A percentile compares a stretch with the other conserved stretches of the same genome.
Evolutionary conservation across 2,113 vertebrate genomes (phyloP).

Genomic region (Scomber colias): DNA sequence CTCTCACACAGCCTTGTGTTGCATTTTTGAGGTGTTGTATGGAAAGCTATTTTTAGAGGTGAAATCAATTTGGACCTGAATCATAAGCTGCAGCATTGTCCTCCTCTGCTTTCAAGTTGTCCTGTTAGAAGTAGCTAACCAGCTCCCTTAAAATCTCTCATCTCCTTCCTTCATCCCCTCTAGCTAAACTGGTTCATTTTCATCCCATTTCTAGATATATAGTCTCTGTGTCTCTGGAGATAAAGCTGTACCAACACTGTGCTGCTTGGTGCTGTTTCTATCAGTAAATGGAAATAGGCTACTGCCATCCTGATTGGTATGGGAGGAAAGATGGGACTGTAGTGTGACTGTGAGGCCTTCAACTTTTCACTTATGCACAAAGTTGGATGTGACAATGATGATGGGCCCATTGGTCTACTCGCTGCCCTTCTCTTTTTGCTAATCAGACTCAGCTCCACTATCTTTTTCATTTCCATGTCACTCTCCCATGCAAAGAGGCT

Average conservation of each 20-base stretch:
- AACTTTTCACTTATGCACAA: constrained; percentile 1
- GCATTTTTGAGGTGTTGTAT: constrained; percentile 17
- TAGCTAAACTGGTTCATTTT: constrained; percentile 20
- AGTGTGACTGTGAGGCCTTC: not conserved
- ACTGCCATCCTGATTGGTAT: constrained; percentile 20
- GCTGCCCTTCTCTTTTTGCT: no score
- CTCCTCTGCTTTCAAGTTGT: constrained; percentile 14
- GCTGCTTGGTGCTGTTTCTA: constrained; percentile 26
- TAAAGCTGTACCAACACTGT: constrained; percentile 50
- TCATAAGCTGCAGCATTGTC: constrained; percentile 8
- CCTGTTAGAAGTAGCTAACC: not conserved
- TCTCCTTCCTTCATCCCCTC: constrained; percentile 22
- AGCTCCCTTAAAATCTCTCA: constrained; percentile 1
- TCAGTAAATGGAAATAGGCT: constrained; percentile 53
- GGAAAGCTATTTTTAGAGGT: constrained; percentile 26
- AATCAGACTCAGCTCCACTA: not conserved
- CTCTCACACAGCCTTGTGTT: constrained; percentile 9
- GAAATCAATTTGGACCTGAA: constrained; percentile 31
- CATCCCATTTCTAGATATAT: constrained; percentile 34
- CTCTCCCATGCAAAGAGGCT: not conserved
- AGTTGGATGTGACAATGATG: not conserved
- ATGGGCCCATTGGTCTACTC: not conserved
- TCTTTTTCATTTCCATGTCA: not conserved
- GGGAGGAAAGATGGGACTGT: constrained; percentile 15
- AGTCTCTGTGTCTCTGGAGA: constrained; percentile 49